Conservation (phyloP, 2,113 vertebrate genomes). For the Psilopsiagon aurifrons region DNA sequence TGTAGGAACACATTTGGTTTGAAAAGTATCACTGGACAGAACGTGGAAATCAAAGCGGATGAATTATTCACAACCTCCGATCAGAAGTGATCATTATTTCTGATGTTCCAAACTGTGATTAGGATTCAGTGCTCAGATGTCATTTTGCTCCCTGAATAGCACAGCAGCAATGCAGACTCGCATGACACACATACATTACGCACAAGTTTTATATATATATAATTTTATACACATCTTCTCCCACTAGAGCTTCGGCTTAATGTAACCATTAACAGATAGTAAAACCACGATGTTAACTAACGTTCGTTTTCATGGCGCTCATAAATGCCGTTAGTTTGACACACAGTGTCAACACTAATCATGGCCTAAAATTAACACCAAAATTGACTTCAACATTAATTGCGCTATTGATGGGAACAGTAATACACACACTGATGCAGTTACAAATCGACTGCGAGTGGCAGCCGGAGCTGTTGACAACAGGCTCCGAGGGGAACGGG, state of each 20-base stretch:
- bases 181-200: conserved; percentile 46
- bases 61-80: conserved; percentile 82
- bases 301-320: conserved; percentile 62
- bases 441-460: conserved; percentile 57
- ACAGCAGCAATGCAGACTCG: conserved; percentile 42
- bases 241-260: conserved; percentile 46
- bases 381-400: conserved; percentile 80
- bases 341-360: conserved; percentile 79
- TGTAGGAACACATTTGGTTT: conserved; percentile 83
- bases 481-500: conserved; percentile 35
- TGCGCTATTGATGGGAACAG: conserved; percentile 71
- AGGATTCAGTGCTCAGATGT: conserved; percentile 77
- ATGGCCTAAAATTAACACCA: conserved; percentile 81
- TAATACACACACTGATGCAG: conserved; percentile 61
- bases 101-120: conserved; percentile 81
- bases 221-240: conserved; percentile 68
- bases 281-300: conserved; percentile 57
- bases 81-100: conserved; percentile 84
- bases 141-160: conserved; percentile 76
- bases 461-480: conserved; percentile 53
- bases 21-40: conserved; percentile 82
- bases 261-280: conserved; percentile 55
- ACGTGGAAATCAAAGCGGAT: conserved; percentile 79
- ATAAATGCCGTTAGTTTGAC: conserved; percentile 71
- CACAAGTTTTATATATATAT: conserved; percentile 43